phyloP scores from a whole-genome alignment of 2,797 vertebrate species.

The Fistularia tabacaria region DNA sequence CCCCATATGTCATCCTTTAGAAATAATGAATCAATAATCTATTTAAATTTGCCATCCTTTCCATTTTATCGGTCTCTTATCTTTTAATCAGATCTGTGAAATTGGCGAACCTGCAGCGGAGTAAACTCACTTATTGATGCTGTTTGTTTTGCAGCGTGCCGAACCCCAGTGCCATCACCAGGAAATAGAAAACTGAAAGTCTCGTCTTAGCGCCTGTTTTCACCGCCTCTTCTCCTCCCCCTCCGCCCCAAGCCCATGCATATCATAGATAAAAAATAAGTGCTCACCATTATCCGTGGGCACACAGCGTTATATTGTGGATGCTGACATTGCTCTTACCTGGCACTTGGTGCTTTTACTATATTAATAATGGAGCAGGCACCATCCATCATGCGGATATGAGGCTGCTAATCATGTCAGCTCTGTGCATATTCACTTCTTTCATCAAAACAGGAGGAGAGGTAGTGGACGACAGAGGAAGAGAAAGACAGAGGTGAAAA shows the following conservation, averaged over 20 bases:
- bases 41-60: slow-evolving; percentile 4
- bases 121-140: neutral
- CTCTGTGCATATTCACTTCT: slow-evolving; percentile 69
- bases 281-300: slow-evolving; percentile 63
- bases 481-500: slow-evolving; percentile 2
- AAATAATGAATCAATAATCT: no score
- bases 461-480: slow-evolving; percentile 16
- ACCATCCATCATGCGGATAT: slow-evolving; percentile 70
- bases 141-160: slow-evolving; percentile 6
- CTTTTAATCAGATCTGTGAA: neutral
- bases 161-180: neutral
- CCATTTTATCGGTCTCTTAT: slow-evolving; percentile 2
- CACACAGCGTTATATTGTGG: slow-evolving; percentile 70
- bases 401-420: slow-evolving; percentile 76
- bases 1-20: no score
- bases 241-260: slow-evolving; percentile 40
- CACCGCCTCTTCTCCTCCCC: slow-evolving; percentile 8
- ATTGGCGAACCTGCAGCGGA: neutral
- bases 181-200: slow-evolving; percentile 25
- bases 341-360: slow-evolving; percentile 75
- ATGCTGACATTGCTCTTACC: slow-evolving; percentile 78
- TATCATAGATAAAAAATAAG: slow-evolving; percentile 69
- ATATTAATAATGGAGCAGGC: slow-evolving; percentile 80
- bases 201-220: neutral
- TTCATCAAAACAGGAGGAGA: slow-evolving; percentile 49